These are phyloP conservation scores for Paragorgia papillata DNA, from an alignment of 92 coral and sea anemone genomes.

Conservation along the genomic window DNA sequence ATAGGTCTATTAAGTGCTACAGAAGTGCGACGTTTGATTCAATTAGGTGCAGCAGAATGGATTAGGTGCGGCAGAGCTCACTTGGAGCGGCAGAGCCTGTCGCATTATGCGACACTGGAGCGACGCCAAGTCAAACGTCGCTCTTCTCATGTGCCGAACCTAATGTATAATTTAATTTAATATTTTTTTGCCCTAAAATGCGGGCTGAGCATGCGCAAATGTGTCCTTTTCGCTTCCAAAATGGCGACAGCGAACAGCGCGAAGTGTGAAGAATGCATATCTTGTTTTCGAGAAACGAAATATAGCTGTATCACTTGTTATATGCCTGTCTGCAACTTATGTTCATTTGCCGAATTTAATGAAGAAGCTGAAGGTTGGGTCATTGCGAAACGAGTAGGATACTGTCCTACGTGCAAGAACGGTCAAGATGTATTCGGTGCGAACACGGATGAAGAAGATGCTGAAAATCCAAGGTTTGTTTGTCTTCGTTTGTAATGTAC, in stretches of 20 bases:
- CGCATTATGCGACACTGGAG: too few species aligned
- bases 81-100: too few species aligned
- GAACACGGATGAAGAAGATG: not conserved
- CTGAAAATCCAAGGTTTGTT: not conserved
- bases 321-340: slow-evolving; percentile 44
- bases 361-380: slow-evolving; percentile 46
- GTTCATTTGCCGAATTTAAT: slow-evolving; percentile 51
- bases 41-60: not conserved
- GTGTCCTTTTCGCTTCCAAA: not conserved
- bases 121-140: too few species aligned
- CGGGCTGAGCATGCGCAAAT: not conserved
- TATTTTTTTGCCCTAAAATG: not conserved
- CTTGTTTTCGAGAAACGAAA: slow-evolving; percentile 50
- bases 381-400: slow-evolving; percentile 42
- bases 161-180: not conserved
- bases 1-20: not conserved
- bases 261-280: slow-evolving; percentile 17
- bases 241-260: not conserved
- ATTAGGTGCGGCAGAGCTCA: too few species aligned
- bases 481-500: not conserved
- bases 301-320: slow-evolving; percentile 51
- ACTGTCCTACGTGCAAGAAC: slow-evolving; percentile 31
- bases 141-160: slow-evolving; percentile 13
- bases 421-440: slow-evolving; percentile 10
- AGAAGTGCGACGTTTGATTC: not conserved